Evolutionary conservation across 1,140 invertebrate genomes (phyloP).

Genomic region (Orchestia grillus): DNA sequence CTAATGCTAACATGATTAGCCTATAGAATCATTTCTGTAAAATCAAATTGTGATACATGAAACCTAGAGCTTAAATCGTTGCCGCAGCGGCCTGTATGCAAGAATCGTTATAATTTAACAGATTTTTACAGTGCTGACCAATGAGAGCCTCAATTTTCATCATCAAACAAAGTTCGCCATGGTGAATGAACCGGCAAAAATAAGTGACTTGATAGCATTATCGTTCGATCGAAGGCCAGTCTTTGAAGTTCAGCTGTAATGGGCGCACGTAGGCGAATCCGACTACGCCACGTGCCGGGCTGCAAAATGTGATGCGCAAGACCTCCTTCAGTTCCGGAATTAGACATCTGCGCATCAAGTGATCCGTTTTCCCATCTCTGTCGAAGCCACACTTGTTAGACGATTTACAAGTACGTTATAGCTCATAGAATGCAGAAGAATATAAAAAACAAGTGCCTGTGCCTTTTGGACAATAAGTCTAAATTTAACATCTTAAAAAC

Average conservation of each 20-base stretch:
- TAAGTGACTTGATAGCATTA: neutral
- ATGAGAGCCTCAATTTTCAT: neutral
- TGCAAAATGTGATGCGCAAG: neutral
- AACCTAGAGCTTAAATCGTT: too few relatives aligned
- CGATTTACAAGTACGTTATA: too few relatives aligned
- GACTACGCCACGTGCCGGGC: neutral
- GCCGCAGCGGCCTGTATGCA: neutral
- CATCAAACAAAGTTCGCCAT: neutral
- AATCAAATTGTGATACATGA: too few relatives aligned
- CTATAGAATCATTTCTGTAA: too few relatives aligned
- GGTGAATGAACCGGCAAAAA: neutral
- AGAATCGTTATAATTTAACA: neutral
- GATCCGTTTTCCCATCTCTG: neutral
- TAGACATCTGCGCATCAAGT: neutral
- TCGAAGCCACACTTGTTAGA: neutral
- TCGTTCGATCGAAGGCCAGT: neutral
- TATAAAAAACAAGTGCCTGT: too few relatives aligned
- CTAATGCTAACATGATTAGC: too few relatives aligned
- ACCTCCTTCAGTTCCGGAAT: neutral
- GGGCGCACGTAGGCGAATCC: neutral
- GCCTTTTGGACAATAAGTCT: too few relatives aligned
- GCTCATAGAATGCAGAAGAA: neutral
- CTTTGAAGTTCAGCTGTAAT: neutral
- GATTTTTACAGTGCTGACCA: neutral
- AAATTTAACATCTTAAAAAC: too few relatives aligned